Evolutionary conservation across 2,113 vertebrate species (phyloP).

Genomic region (Scomber scombrus): DNA sequence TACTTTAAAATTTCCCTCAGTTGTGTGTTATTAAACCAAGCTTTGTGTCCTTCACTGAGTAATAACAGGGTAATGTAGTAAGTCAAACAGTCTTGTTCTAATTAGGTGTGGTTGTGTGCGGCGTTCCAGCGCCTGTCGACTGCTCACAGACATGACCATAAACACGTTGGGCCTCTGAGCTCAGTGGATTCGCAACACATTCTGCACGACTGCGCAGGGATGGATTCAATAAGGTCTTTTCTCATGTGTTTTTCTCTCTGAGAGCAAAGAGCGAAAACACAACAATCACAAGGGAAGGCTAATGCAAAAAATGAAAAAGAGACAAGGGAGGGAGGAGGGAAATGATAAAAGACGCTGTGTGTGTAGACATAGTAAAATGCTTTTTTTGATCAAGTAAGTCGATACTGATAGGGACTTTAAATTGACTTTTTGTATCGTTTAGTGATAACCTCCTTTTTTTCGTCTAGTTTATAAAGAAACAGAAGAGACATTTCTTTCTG

Average conservation of each 20-base stretch:
- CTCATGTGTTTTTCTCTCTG: constrained; percentile 28
- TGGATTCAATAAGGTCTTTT: constrained; percentile 54
- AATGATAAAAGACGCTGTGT: too few relatives aligned
- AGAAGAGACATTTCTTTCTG: neutral
- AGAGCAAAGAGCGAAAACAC: constrained; percentile 22
- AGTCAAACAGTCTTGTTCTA: constrained; percentile 81
- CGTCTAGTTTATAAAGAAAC: neutral
- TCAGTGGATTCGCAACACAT: constrained; percentile 43
- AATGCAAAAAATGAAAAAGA: constrained; percentile 15
- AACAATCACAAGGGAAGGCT: constrained; percentile 34
- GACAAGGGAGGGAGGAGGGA: neutral
- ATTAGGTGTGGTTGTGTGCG: constrained; percentile 77
- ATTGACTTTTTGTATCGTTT: neutral
- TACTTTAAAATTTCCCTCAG: constrained; percentile 43
- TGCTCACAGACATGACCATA: constrained; percentile 72
- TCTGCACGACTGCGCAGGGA: constrained; percentile 10
- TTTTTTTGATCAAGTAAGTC: too few relatives aligned
- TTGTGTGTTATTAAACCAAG: constrained; percentile 65
- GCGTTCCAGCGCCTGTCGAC: constrained; percentile 71
- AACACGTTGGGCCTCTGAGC: constrained; percentile 66
- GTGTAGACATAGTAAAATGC: too few relatives aligned
- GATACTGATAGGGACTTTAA: too few relatives aligned
- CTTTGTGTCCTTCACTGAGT: constrained; percentile 64
- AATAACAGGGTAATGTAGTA: constrained; percentile 77
- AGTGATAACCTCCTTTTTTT: neutral